Evolutionary conservation across 2,113 vertebrate species (phyloP).

Genomic region (Ceyx margarethae): DNA sequence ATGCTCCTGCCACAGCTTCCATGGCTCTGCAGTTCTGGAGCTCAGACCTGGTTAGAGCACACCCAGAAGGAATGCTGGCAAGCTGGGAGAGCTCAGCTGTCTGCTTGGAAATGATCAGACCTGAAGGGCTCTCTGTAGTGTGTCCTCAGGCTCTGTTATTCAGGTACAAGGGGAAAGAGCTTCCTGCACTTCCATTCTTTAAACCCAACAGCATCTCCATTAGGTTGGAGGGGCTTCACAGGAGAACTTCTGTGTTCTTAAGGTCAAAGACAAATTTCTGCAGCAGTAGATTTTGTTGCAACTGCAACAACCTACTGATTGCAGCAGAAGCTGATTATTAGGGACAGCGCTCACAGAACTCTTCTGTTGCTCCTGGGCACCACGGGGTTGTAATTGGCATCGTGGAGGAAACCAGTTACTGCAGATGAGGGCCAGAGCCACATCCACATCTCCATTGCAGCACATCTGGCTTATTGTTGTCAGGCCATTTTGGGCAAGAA

Average conservation of each 20-base stretch:
- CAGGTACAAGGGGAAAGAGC: background rate
- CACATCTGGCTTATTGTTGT: background rate
- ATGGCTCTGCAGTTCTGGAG: background rate
- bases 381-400: background rate
- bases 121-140: background rate
- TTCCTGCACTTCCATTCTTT: background rate
- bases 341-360: background rate
- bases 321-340: background rate
- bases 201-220: background rate
- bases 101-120: background rate
- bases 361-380: background rate
- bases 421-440: background rate
- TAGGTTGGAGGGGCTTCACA: background rate
- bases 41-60: background rate
- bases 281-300: background rate
- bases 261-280: background rate
- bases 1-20: background rate
- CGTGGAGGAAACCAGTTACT: background rate
- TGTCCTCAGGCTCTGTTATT: background rate
- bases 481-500: background rate
- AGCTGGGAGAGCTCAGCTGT: background rate
- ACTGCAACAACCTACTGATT: background rate
- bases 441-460: background rate
- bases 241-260: background rate
- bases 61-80: background rate